Base-by-base conservation (phyloP, 2,797 vertebrate species). In the Poeciliopsis turneri region DNA sequence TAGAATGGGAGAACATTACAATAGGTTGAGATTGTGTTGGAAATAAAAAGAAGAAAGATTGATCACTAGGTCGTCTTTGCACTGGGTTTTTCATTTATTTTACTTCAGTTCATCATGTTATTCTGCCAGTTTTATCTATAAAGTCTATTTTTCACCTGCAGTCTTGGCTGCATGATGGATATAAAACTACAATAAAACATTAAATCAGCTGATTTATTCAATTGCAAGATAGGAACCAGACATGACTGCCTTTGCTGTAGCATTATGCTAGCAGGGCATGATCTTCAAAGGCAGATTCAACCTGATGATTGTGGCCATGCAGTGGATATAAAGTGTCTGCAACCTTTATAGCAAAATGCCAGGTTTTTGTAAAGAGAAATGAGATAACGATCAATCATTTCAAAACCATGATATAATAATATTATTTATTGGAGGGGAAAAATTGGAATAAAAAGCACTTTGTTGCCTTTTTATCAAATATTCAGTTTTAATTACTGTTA, bases 61-160 rank as follows among this genome's bases (percentile, higher is more conserved):
- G 64, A 36, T 66, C 8, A 25, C 23, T 45, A 13, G 41, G 68
- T 15, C 1, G 25, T 2, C 41, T 45, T 45, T 33, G 30, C 23
- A 43, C 68, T 70, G 23, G 23, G 7, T 28, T 70, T 70, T 70
- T 69, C 8, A 70, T 69, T 43, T 41, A 68, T 68, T 68, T 68
- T 15, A 18, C 10, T 43, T 25, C 33, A 66, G 20, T 10, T 25
- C 5, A 13, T 45, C 41, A 70, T 43, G 39, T 15, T 13, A 69
- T 28, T 70, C 41, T 70, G 1, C 11, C 41, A 70, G 68, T n/a
- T 45, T 43, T 45, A 45, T 25, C 11, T 70, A n/a, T 45, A n/a
- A n/a, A 70, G 11, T 41, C 23, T 43, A 69, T 13, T 43, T 45
- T 69, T 28, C 7, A 23, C 64, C 10, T 41, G 20, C 23, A 68